These are phyloP conservation scores for Anabacerthia variegaticeps DNA, from an alignment of 2,797 vertebrate genomes.

Conservation along the genomic window DNA sequence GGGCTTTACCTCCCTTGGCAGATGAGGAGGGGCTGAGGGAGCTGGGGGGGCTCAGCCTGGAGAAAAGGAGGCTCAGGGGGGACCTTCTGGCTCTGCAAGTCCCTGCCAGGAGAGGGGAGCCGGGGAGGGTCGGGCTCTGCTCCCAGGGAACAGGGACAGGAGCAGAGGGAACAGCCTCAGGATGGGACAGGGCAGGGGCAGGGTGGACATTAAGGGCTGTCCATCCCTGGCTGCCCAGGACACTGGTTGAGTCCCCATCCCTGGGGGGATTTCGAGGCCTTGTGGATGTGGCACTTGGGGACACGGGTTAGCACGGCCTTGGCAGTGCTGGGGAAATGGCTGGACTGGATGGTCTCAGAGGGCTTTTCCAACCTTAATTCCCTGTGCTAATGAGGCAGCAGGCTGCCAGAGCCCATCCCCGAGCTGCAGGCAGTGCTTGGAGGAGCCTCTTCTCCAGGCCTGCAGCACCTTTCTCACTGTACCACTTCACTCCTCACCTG, in stretches of 20 bases:
- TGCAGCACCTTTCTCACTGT: background rate
- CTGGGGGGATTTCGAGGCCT: background rate
- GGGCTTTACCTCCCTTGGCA: background rate
- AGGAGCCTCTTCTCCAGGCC: background rate
- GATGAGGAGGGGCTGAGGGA: background rate
- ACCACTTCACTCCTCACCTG: background rate
- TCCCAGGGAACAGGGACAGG: background rate
- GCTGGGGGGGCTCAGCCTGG: background rate
- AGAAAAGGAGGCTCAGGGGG: background rate
- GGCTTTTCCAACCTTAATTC: background rate
- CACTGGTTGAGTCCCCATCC: background rate
- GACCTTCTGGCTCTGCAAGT: background rate
- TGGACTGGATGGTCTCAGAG: background rate
- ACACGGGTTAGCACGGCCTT: background rate
- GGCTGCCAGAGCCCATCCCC: background rate
- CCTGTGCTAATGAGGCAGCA: background rate
- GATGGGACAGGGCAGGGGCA: no score
- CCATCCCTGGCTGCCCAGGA: background rate
- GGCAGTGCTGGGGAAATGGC: background rate
- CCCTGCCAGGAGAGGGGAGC: background rate
- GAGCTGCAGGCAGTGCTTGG: rapidly evolving
- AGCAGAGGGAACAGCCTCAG: background rate
- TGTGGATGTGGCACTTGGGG: background rate
- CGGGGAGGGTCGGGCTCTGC: no score
- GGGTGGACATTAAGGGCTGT: background rate